Evolutionary conservation across 2,888 invertebrate genomes (phyloP), one percentile per base, ranked within the genome.

Genomic region (Chrysina gloriosa): DNA sequence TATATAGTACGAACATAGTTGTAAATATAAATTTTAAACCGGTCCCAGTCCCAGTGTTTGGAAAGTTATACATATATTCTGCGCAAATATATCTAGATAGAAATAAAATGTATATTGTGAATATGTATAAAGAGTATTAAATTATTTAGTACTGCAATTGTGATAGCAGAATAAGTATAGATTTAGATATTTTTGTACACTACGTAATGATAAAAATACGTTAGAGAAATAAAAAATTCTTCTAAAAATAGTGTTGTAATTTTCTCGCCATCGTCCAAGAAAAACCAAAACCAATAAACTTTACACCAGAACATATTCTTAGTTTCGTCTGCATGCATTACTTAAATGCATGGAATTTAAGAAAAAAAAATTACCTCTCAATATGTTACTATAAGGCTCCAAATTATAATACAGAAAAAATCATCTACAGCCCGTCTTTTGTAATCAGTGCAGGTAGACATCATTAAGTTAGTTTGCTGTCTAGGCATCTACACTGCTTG

Each of bases 141-240:
- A 66, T 52, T 56, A 36, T 34, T 66, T 58, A 66, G 76, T 79
- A 79, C 81, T 79, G 79, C 78, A 80, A 66, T 79, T 82, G 82
- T 82, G 82, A 82, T 82, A 82, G 82, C 78, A 80, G 78, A 77
- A 75, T 71, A 72, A 74, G 69, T 68, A 73, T 72, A 76, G 75
- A 73, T 76, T 78, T 81, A 82, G 81, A 81, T 82, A 82, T 82
- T 82, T 82, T 82, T 82, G 80, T 82, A 82, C 81, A 76, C 75
- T 71, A 58, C 56, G 36, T 47, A 69, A 67, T 64, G 45, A 42
- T 50, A 50, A 68, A 67, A 67, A 45, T 64, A 67, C 67, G 27
- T 58, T 66, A 66, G 66, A 14, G 11, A 58, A 66, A 66, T 66
- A 66, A 58, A 66, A 19, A 25, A 52, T 39, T 61, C 50, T 50